These are phyloP conservation scores for Seriola rivoliana DNA, from an alignment of 2,113 vertebrate species.

Conservation along the genomic window DNA sequence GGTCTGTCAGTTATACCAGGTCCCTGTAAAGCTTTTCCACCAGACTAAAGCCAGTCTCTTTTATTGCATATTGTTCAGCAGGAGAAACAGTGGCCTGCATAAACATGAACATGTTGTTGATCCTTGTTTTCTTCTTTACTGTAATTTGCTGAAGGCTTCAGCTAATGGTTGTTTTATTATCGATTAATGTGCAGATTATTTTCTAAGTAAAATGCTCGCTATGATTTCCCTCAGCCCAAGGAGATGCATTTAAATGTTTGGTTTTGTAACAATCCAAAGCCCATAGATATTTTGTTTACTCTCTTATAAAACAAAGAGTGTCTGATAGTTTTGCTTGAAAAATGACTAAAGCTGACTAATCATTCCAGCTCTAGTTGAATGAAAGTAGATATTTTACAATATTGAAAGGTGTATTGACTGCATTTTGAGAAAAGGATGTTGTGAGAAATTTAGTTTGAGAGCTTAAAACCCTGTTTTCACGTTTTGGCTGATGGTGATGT, in stretches of 20 bases:
- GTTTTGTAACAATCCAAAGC: slow-evolving; percentile 1
- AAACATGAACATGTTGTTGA: background rate
- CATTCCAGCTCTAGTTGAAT: background rate
- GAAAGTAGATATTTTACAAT: slow-evolving; percentile 9
- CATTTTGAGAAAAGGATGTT: background rate
- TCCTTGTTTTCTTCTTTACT: background rate
- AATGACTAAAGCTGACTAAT: background rate
- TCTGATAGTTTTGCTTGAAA: background rate
- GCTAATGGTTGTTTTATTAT: background rate
- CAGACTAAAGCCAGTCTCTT: slow-evolving; percentile 1
- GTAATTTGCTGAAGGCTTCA: background rate
- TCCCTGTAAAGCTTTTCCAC: slow-evolving; percentile 34
- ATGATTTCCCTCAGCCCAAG: background rate
- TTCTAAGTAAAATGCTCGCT: background rate
- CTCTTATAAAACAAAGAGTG: background rate
- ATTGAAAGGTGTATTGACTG: background rate
- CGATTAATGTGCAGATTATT: background rate
- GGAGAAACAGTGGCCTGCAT: background rate
- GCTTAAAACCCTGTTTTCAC: background rate
- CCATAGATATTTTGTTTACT: background rate
- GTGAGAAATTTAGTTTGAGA: background rate
- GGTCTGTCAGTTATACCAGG: slow-evolving; percentile 67
- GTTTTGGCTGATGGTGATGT: background rate
- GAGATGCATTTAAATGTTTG: background rate
- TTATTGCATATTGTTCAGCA: background rate